phyloP scores from a whole-genome alignment of 2,113 vertebrate genomes.

The Chlorodrepanis virens region DNA sequence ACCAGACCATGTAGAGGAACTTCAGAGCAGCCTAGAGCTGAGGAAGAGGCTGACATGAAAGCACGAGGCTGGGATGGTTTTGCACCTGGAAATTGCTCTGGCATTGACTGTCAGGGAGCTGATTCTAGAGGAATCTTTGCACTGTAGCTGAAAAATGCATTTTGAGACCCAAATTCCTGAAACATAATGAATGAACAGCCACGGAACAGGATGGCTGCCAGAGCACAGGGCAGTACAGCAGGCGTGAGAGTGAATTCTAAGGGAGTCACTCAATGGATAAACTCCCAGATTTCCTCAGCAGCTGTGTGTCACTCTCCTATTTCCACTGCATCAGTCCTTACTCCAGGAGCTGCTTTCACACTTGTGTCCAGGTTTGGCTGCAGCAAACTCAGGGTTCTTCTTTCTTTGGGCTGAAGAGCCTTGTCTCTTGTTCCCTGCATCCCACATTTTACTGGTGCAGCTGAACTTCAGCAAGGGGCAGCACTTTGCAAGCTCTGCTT shows the following conservation, averaged over 20 bases:
- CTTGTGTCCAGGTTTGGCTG: accelerated
- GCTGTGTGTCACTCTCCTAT: accelerated
- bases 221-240: neutral
- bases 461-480: neutral
- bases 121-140: neutral
- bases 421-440: accelerated
- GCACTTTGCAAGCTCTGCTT: neutral
- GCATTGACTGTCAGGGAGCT: neutral
- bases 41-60: neutral
- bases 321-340: neutral
- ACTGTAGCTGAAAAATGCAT: neutral
- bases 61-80: neutral
- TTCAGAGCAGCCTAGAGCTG: neutral
- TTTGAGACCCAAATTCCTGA: neutral
- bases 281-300: neutral
- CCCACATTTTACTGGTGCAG: neutral
- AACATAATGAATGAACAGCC: neutral
- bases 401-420: neutral
- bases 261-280: neutral
- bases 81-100: neutral
- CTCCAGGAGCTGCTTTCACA: neutral
- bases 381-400: neutral
- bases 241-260: neutral
- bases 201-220: neutral
- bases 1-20: neutral